A percentile compares a stretch with the other conserved stretches of the same genome.
These are phyloP conservation scores for Drosophila subquinaria DNA, from an alignment of 2,888 invertebrate species.

Conservation along the genomic window DNA sequence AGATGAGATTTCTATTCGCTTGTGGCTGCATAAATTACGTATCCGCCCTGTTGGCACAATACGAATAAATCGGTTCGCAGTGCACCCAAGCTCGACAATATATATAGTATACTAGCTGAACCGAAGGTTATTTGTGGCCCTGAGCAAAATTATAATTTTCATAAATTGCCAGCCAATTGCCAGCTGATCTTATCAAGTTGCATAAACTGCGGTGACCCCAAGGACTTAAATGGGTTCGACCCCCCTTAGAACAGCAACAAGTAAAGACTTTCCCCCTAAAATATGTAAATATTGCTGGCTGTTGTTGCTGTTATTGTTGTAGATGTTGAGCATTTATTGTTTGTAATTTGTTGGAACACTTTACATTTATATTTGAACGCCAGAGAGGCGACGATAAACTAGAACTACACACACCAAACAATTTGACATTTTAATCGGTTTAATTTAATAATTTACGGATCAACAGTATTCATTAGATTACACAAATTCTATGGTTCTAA, in stretches of 20 bases:
- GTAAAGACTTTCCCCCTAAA: slow-evolving; percentile 20
- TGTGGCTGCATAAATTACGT: slow-evolving; percentile 55
- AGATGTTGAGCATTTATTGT: slow-evolving; percentile 72
- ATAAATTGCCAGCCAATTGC: slow-evolving; percentile 63
- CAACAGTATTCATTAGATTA: slow-evolving; percentile 41
- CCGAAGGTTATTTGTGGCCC: slow-evolving; percentile 51
- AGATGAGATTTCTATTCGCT: slow-evolving; percentile 17
- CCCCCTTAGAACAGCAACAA: slow-evolving; percentile 43
- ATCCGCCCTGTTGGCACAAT: slow-evolving; percentile 33
- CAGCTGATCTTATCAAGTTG: slow-evolving; percentile 58
- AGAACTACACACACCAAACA: slow-evolving; percentile 80
- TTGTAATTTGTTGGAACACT: slow-evolving; percentile 77
- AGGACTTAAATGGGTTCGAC: slow-evolving; percentile 3
- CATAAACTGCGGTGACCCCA: slow-evolving; percentile 24
- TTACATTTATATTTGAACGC: slow-evolving; percentile 75
- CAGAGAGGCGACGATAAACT: slow-evolving; percentile 72
- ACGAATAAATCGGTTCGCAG: slow-evolving; percentile 22
- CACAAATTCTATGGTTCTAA: slow-evolving; percentile 27
- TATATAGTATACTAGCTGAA: slow-evolving; percentile 13
- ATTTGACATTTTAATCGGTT: slow-evolving; percentile 76
- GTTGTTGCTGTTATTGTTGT: slow-evolving; percentile 56
- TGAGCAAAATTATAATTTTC: slow-evolving; percentile 63
- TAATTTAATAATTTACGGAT: slow-evolving; percentile 57
- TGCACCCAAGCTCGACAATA: slow-evolving; percentile 41
- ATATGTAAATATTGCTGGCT: slow-evolving; percentile 27